Evolutionary conservation across 2,888 invertebrate genomes (phyloP), one percentile per base, ranked within the genome.

Genomic region (Acronicta psi): DNA sequence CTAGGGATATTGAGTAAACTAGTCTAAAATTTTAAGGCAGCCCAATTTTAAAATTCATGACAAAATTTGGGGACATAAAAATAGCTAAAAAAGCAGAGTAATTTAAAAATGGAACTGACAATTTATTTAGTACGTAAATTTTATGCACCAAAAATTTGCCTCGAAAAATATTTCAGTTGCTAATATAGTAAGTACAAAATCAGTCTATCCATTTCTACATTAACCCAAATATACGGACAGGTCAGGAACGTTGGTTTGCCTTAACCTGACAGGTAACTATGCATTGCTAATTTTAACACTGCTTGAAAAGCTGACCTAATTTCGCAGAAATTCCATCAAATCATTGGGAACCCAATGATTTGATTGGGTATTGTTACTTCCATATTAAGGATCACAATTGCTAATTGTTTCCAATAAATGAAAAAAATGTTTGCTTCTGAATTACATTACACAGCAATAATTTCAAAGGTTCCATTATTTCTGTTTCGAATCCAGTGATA

Each of bases 221-320:
- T 71, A 49, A 54, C 59, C 51, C 34, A 52, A 65, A 68, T 47
- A 36, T n/a, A 58, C 43, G 25, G 47, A 51, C 37, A 50, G 43
- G 17, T 36, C 25, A 47, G 46, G 23, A 43, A 43, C 42, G 40
- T 23, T 51, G 43, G 25, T 49, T 58, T 34, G 41, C 37, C 18
- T 47, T 55, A 54, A 68, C 66, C 54, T 71, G 59, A 66, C 59
- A 54, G 47, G 47, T 23, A 36, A 46, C 42, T 59, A 34, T 45
- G 55, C 45, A 67, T 75, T 67, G 41, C 45, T 59, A 56, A 50
- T 41, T 29, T 36, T 7, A 31, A 37, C 20, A 64, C 17, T 34
- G 46, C 50, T 47, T 29, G 40, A 41, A 65, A 42, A 71, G 11
- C 59, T 44, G 43, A 54, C 37, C 50, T 36, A 45, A 34, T 59